Percentiles rank a stretch among this genome's conserved stretches.
Evolutionary conservation across 2,113 vertebrate species (phyloP).

Genomic region (Litocranius walleri): DNA sequence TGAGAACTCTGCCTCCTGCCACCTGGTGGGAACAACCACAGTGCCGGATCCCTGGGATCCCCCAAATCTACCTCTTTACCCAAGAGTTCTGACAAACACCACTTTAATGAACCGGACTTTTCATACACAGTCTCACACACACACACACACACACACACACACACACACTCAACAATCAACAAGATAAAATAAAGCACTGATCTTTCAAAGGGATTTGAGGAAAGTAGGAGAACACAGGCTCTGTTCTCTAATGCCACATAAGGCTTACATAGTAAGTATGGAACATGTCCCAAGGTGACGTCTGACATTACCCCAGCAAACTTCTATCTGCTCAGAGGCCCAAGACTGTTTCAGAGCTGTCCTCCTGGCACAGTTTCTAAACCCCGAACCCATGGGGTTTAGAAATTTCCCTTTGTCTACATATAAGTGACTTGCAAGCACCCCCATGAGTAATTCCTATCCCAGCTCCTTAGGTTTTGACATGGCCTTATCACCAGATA

Average conservation of each 20-base stretch:
- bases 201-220: not conserved
- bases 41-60: too few species aligned
- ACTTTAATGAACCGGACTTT: not conserved
- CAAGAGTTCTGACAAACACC: not conserved
- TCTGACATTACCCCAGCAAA: not conserved
- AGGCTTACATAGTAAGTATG: not conserved
- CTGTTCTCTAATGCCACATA: not conserved
- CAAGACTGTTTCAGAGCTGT: not conserved
- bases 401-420: not conserved
- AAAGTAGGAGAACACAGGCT: not conserved
- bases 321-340: not conserved
- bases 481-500: not conserved
- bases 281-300: not conserved
- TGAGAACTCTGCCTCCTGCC: not conserved
- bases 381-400: fast-evolving
- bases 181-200: not conserved
- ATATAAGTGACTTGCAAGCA: not conserved
- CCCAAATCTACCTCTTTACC: too few species aligned
- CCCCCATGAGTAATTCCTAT: fast-evolving
- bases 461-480: not conserved
- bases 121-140: not conserved
- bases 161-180: not conserved
- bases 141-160: not conserved
- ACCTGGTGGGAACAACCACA: fast-evolving
- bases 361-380: not conserved